Percentiles rank a stretch among this genome's conserved stretches.
phyloP scores from a whole-genome alignment of 1,140 invertebrate species.

The Drosophila nasuta region DNA sequence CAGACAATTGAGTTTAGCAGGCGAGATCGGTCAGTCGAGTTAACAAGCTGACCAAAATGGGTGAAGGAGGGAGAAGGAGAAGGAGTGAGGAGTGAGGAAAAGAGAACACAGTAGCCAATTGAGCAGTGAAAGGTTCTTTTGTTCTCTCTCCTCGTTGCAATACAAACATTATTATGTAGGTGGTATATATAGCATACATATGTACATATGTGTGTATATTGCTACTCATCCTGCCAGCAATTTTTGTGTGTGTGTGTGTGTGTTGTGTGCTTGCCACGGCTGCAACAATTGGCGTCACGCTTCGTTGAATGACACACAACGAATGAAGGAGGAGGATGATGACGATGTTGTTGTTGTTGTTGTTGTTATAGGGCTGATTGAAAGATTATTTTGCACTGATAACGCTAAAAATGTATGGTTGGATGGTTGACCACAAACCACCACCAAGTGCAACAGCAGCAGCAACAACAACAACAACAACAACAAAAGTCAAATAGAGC shows the following conservation, averaged over 20 bases:
- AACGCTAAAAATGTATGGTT: constrained; percentile 83
- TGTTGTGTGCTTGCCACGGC: constrained; percentile 30
- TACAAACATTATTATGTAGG: constrained; percentile 15
- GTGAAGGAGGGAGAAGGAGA: not conserved
- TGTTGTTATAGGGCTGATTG: constrained; percentile 72
- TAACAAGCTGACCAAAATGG: constrained; percentile 14
- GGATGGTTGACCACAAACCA: constrained; percentile 61
- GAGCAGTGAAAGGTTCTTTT: constrained; percentile 50
- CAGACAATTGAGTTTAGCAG: not conserved
- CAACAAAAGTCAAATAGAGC: constrained; percentile 79
- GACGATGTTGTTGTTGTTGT: constrained; percentile 42
- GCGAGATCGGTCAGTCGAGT: not conserved
- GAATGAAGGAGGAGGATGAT: constrained; percentile 13
- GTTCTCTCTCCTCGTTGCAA: constrained; percentile 19
- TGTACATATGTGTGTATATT: constrained; percentile 14
- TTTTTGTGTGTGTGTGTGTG: constrained; percentile 15
- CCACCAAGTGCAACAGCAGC: constrained; percentile 8
- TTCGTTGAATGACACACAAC: constrained; percentile 44
- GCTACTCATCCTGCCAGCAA: constrained; percentile 40
- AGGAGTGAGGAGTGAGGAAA: too few species aligned
- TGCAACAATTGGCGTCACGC: constrained; percentile 75
- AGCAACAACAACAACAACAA: constrained; percentile 2
- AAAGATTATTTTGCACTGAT: constrained; percentile 84
- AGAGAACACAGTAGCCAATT: constrained; percentile 25
- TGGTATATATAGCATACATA: constrained; percentile 1